Conservation (phyloP, 2,113 vertebrate genomes). For the Epinephelus cyanopodus region DNA sequence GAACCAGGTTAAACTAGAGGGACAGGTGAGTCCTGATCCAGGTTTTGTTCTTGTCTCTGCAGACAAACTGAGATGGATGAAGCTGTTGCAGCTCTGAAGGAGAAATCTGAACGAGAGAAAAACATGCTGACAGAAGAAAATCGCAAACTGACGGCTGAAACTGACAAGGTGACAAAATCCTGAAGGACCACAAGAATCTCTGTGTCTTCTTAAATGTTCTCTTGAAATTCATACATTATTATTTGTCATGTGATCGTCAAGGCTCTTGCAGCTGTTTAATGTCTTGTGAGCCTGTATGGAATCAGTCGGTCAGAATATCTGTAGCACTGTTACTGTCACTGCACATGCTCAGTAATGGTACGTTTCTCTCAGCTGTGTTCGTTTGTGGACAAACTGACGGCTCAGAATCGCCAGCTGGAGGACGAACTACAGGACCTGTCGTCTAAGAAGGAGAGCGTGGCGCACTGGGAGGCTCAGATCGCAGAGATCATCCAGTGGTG, state of each 20-base stretch:
- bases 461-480: slow-evolving; percentile 99
- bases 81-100: slow-evolving; percentile 86
- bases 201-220: too few relatives aligned
- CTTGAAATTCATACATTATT: too few relatives aligned
- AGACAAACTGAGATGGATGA: slow-evolving; percentile 94
- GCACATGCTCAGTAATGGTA: background rate
- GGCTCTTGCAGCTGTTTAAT: too few relatives aligned
- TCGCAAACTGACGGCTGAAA: slow-evolving; percentile 90
- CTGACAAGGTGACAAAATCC: slow-evolving; percentile 88
- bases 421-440: slow-evolving; percentile 94
- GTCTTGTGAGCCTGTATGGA: too few relatives aligned
- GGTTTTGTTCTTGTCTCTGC: slow-evolving; percentile 1
- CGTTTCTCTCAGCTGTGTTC: slow-evolving; percentile 87
- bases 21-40: slow-evolving; percentile 86
- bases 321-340: background rate
- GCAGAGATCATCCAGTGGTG: slow-evolving; percentile 99
- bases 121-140: slow-evolving; percentile 91
- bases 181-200: too few relatives aligned
- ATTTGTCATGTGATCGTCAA: too few relatives aligned
- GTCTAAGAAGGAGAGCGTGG: slow-evolving; percentile 95
- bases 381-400: slow-evolving; percentile 93
- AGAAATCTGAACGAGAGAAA: slow-evolving; percentile 92
- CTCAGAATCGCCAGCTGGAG: slow-evolving; percentile 94
- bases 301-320: background rate
- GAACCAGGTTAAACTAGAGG: slow-evolving; percentile 68